A percentile compares a stretch with the other conserved stretches of the same genome.
These are phyloP conservation scores for Atractosteus spatula DNA, from an alignment of 2,113 vertebrate genomes.

Conservation along the genomic window DNA sequence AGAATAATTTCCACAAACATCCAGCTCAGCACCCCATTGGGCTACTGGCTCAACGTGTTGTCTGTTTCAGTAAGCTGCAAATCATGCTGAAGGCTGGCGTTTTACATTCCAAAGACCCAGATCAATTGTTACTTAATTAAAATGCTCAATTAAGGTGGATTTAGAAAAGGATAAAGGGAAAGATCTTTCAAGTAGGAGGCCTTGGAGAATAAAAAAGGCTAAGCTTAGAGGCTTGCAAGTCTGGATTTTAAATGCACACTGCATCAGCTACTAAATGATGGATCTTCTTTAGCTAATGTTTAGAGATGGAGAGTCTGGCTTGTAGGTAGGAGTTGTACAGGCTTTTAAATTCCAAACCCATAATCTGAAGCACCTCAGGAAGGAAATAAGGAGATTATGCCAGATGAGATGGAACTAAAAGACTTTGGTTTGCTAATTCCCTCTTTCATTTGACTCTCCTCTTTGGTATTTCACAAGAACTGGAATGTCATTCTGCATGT, in stretches of 20 bases:
- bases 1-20: constrained; percentile 25
- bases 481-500: too few species aligned
- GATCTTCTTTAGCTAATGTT: neutral
- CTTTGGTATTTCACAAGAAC: too few species aligned
- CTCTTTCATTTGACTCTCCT: too few species aligned
- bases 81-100: constrained; percentile 3
- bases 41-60: constrained; percentile 8
- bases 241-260: neutral
- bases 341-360: too few species aligned
- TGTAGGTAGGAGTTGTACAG: too few species aligned
- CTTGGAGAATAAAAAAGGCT: constrained; percentile 5
- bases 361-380: too few species aligned
- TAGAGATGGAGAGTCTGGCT: neutral
- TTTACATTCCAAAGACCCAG: neutral
- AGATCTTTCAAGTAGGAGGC: neutral
- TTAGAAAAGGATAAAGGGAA: neutral
- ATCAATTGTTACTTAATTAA: constrained; percentile 34
- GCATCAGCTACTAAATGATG: constrained; percentile 11
- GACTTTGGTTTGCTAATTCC: too few species aligned
- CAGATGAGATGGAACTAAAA: too few species aligned
- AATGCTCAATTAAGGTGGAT: constrained; percentile 29
- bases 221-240: neutral
- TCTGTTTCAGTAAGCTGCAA: constrained; percentile 21
- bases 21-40: constrained; percentile 13
- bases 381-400: too few species aligned